A percentile compares a stretch with the other conserved stretches of the same genome.
Evolutionary conservation across 2,113 vertebrate species (phyloP).

Genomic region (Sceloporus undulatus): DNA sequence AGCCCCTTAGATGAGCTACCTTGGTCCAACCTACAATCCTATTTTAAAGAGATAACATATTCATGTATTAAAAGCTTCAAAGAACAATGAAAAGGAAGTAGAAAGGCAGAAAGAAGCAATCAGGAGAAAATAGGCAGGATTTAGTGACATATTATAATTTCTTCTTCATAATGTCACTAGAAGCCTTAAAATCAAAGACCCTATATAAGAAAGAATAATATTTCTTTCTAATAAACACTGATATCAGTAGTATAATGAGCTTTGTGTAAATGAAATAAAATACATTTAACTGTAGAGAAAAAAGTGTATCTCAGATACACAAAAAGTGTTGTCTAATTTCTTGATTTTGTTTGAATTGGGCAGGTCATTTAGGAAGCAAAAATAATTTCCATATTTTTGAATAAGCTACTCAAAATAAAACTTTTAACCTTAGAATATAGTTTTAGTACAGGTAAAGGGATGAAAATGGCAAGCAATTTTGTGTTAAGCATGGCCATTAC

Average conservation of each 20-base stretch:
- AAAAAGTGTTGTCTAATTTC: neutral
- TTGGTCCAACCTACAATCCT: neutral
- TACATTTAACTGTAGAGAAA: neutral
- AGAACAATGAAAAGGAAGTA: neutral
- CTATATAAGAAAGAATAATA: neutral
- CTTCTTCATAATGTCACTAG: conserved; percentile 1
- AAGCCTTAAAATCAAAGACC: neutral
- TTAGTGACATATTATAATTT: neutral
- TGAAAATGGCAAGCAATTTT: neutral
- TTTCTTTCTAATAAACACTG: neutral
- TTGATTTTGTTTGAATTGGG: neutral
- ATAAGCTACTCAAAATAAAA: neutral
- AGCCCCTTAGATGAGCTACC: neutral
- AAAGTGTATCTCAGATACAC: neutral
- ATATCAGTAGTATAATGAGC: neutral
- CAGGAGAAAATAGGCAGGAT: neutral
- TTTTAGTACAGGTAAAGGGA: conserved; percentile 11
- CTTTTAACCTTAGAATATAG: neutral
- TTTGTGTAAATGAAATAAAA: conserved; percentile 15
- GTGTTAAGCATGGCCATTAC: conserved; percentile 15
- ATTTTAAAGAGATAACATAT: neutral
- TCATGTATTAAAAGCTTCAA: neutral
- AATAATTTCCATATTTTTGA: neutral
- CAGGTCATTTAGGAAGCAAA: neutral
- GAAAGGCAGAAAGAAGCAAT: neutral